A percentile compares a stretch with the other conserved stretches of the same genome.
These are phyloP conservation scores for Torymus auratus DNA, from an alignment of 2,888 invertebrate species.

Conservation along the genomic window DNA sequence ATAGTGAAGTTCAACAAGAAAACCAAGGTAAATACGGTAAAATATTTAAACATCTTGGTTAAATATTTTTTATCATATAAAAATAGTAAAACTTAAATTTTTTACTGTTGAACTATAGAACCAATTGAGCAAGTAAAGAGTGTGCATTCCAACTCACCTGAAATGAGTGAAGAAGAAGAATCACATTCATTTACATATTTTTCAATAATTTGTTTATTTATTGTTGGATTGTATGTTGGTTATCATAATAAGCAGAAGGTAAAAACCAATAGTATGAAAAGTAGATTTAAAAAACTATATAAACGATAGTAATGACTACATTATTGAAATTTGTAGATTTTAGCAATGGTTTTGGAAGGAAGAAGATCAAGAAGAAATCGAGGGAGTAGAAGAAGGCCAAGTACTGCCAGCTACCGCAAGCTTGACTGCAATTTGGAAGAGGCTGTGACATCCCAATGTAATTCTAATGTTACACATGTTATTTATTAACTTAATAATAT, in stretches of 20 bases:
- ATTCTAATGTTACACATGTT: slow-evolving; percentile 79
- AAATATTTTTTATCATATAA: background rate
- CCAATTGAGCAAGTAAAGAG: slow-evolving; percentile 29
- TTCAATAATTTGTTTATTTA: slow-evolving; percentile 80
- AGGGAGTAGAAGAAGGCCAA: slow-evolving; percentile 78
- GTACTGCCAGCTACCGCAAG: slow-evolving; percentile 82
- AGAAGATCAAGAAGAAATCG: slow-evolving; percentile 76
- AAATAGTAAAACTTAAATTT: background rate
- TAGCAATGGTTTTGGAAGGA: slow-evolving; percentile 83
- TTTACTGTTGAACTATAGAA: slow-evolving; percentile 3
- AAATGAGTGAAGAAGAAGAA: slow-evolving; percentile 77
- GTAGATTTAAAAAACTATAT: background rate
- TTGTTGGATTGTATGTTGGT: slow-evolving; percentile 81
- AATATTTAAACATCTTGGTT: background rate
- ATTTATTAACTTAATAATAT: slow-evolving; percentile 77
- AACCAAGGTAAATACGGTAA: slow-evolving; percentile 31
- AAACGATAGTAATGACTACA: background rate
- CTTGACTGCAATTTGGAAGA: slow-evolving; percentile 83
- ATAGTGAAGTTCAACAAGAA: background rate
- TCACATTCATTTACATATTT: slow-evolving; percentile 85
- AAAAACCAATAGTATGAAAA: slow-evolving; percentile 47
- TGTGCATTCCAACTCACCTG: slow-evolving; percentile 41
- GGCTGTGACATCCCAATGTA: slow-evolving; percentile 81
- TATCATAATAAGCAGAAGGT: slow-evolving; percentile 84
- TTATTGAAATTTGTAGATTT: slow-evolving; percentile 76